Base-by-base conservation (phyloP, 2,113 vertebrate species). In the Capricornis sumatraensis region DNA sequence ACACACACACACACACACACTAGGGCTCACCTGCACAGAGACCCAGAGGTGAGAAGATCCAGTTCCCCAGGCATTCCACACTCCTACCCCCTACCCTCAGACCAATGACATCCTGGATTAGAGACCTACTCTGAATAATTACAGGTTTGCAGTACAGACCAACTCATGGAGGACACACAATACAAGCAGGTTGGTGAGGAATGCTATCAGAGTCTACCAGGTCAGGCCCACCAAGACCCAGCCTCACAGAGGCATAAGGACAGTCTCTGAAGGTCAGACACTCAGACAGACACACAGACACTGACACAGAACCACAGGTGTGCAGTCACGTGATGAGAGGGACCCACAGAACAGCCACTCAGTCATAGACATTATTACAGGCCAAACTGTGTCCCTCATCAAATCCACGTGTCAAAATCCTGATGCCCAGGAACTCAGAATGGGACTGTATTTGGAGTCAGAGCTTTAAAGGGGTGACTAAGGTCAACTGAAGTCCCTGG, bases 31-130 rank as follows among this genome's bases (percentile, higher is more conserved):
- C 0, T 30, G 82, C 88, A 25, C 30, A 40, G 52, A 28, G 43
- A 64, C 50, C 30, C 71, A n/a, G 95, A 81, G 36, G 8, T 2
- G 1, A 62, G 57, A n/a, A 3, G 52, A 50, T 40, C 13, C 30
- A 1, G 0, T 57, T 36, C 8, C 45, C 21, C 10, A 15, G 55
- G 6, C 11, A 71, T 40, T 12, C 67, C n/a, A 74, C 74, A 76
- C 6, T 13, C 74, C 43, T 5, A 21, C 28, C 79, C 55, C 12
- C 19, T 2, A 2, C 15, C 64, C 82, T 43, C 47, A 40, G 89
- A 36, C 9, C 55, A 52, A 10, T 0, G 0, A 55, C 1, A 0
- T 55, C 64, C 19, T 19, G 17, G 36, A 27, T 58, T 36, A 64
- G 25, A 36, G 23, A 67, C 28, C 1, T 9, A 30, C n/a, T 74